Evolutionary conservation across 2,113 vertebrate genomes (phyloP), one percentile per base, ranked within the genome.

Genomic region (Pituophis catenifer): DNA sequence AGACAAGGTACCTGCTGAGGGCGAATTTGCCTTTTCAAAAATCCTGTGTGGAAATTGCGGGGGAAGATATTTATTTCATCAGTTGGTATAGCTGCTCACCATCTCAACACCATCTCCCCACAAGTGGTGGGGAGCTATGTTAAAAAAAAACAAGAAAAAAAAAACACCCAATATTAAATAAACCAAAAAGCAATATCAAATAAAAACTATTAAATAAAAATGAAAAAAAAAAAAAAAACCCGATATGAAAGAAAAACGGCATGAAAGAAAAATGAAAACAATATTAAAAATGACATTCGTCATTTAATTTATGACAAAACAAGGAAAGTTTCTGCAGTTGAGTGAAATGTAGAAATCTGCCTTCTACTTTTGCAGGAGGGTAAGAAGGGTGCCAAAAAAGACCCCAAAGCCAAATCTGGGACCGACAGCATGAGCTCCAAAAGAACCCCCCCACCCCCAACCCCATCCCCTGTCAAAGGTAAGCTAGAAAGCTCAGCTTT

Each of bases 371-470:
- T 1, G 1, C 95, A 98, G 97, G 97, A 96, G 7, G 26, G 23
- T 59, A 98, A 96, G 85, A 98, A 97, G 94, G 93, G 52, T 7
- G 97, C 97, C 95, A 95, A 12, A 10, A 98, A 94, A 93, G 96
- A 92, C n/a, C 97, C 96, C 87, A 97, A 97, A 13, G 0, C 96
- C 0, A 98, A 97, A 95, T 38, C 29, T 48, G 95, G 89, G 85
- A 88, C 87, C 92, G 93, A 94, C 70, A 94, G 24, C 21, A 7
- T 86, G 15, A 59, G 2, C 55, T 17, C 1, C 86, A 55, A 8
- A n/a, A 98, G 97, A 92, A 95, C 59, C 1, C 0, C 81, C 0
- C 29, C 65, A 1, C 65, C 65, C 12, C 65, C 65, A 33, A n/a
- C 65, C 5, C 65, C 65, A 13, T 13, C 55, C 0, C 21, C 93